Evolutionary conservation across 2,888 invertebrate genomes (phyloP), one percentile per base, ranked within the genome.

Genomic region (Holacanthella duospinosa): DNA sequence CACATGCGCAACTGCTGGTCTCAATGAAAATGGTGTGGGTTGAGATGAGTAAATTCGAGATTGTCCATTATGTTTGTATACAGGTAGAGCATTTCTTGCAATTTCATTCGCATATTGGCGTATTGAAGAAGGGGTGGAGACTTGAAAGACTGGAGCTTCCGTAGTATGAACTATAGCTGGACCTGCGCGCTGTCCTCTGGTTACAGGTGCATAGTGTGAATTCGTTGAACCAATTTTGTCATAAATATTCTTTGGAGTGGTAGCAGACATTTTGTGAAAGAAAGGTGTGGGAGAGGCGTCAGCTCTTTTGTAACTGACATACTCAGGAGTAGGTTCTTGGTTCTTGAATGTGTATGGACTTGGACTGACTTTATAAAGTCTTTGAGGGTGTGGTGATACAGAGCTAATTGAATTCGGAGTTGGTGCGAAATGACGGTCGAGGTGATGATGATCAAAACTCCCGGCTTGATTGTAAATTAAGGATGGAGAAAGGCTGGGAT

Each of bases 401-500:
- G 6, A 16, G 16, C 16, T 6, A 6, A 36, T 9, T 6, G 36
- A 36, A 16, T 16, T 36, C 36, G 6, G 36, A 9, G 36, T 9
- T 36, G 36, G 36, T 9, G 16, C 36, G 36, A 9, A 36, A 27
- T 59, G 59, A 2, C 55, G 24, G 19, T 29, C 16, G 43, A 43
- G 36, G 43, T 60, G 59, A 43, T 43, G 28, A 29, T 48, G 43
- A 28, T 59, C 58, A 36, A n/a, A 36, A 27, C 48, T 48, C n/a
- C 48, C 48, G 4, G 48, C 48, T 48, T 60, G 27, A 21, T 43
- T 36, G 55, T 65, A 65, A 27, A 61, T 21, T 3, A 60, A n/a
- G 6, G 63, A 59, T 28, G 65, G 62, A 43, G 63, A 61, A 4
- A 61, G 9, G 29, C 66, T 66, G 1, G 64, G 67, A 26, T 55